Base-by-base conservation (phyloP, 2,113 vertebrate genomes). In the Aspiorhynchus laticeps region DNA sequence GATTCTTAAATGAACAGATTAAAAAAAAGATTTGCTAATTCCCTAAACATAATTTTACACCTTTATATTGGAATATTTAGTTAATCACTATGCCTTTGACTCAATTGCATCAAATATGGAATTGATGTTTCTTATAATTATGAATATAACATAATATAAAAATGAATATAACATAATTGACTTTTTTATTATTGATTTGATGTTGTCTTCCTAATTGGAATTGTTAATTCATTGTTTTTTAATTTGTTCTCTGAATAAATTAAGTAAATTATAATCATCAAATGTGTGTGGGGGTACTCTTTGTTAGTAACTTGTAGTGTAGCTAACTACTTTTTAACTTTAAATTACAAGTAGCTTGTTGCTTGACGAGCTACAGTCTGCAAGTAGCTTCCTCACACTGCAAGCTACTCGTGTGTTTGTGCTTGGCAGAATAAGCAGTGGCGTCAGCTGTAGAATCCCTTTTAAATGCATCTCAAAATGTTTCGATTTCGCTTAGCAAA, bases 401-500 rank as follows among this genome's bases (percentile, higher is more conserved):
- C 28, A 19, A 36, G 17, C 36, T n/a, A 74, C 38, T 74, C 4
- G 4, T 74, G 21, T 73, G 36, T 74, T 41, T 74, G 21, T n/a
- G 10, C 36, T n/a, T n/a, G 71, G 21, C 14, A n/a, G 36, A 74
- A 41, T 41, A 41, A 41, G 71, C 21, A 83, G 24, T 86, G 79
- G 31, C 77, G 43, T 73, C 76, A 69, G n/a, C 51, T 28, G 63
- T 71, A 86, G 33, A 33, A 59, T 59, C 56, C 56, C 21, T 10
- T 24, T 61, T 61, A 61, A 61, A 48, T 63, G n/a, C 12, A 15
- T 3, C 41, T 76, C n/a, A 76, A 48, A 76, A n/a, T 7, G 10
- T 21, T 56, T 56, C 21, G 28, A 79, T 87, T 73, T 33, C 4
- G 77, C 48, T 78, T 83, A 74, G 80, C n/a, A 48, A 82, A 80